These are phyloP conservation scores for Megaceryle maxima DNA, from an alignment of 2,113 vertebrate genomes.

Conservation along the genomic window DNA sequence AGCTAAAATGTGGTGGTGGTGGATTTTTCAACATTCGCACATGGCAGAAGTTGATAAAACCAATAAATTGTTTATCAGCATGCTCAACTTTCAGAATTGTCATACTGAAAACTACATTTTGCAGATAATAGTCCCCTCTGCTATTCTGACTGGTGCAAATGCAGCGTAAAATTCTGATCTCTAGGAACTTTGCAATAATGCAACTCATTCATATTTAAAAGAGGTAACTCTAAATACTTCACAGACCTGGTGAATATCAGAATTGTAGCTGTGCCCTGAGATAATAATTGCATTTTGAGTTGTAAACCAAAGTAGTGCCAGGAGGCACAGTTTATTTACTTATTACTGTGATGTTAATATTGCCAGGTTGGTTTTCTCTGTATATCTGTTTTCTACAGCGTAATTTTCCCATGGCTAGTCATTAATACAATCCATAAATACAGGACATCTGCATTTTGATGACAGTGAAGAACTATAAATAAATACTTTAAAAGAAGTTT, in stretches of 20 bases:
- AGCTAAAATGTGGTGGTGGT: not conserved
- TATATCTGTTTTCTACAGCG: not conserved
- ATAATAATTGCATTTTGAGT: not conserved
- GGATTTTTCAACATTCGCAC: not conserved
- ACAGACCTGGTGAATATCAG: not conserved
- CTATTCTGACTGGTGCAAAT: not conserved
- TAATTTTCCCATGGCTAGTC: not conserved
- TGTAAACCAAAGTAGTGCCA: not conserved
- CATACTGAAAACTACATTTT: not conserved
- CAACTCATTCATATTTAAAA: not conserved
- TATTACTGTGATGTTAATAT: not conserved
- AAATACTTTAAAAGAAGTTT: not conserved
- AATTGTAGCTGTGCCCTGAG: not conserved
- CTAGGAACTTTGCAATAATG: not conserved
- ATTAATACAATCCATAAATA: not conserved
- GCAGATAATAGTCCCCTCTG: not conserved
- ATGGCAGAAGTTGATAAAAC: not conserved
- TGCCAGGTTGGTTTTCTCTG: not conserved
- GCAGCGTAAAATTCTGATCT: not conserved
- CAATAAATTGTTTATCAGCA: not conserved
- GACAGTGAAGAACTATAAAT: not conserved
- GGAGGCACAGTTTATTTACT: not conserved
- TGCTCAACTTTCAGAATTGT: not conserved
- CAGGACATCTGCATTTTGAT: not conserved
- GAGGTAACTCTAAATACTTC: not conserved